These are phyloP conservation scores for Drosophila setifemur DNA, from an alignment of 1,140 invertebrate species.

Conservation along the genomic window DNA sequence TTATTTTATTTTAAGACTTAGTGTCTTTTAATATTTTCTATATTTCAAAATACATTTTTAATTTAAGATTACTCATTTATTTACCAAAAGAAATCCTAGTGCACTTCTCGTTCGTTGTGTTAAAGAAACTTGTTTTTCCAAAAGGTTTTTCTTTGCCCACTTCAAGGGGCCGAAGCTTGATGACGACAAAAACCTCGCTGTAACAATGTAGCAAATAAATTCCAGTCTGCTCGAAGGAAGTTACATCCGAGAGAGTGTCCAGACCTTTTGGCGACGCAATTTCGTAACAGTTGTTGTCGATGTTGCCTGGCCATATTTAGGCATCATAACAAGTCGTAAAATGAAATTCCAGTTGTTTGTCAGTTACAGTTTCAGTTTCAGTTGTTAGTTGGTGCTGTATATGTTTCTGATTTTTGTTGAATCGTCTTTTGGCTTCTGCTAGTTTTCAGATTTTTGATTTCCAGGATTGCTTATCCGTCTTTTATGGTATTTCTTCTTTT, in stretches of 20 bases:
- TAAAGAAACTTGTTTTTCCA: neutral
- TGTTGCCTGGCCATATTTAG: conserved; percentile 58
- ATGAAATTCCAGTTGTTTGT: conserved; percentile 52
- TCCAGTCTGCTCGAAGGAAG: conserved; percentile 39
- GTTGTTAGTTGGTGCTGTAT: conserved; percentile 12
- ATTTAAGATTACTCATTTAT: no score
- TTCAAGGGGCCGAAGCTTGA: conserved; percentile 22
- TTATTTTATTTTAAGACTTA: no score
- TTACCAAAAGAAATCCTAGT: neutral
- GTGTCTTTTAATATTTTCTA: no score
- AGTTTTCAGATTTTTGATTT: conserved; percentile 71
- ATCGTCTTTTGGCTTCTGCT: conserved; percentile 39
- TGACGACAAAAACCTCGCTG: conserved; percentile 26
- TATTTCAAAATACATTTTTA: no score
- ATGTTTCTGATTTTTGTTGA: conserved; percentile 28
- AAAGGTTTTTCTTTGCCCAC: conserved; percentile 24
- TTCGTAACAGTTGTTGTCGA: conserved; percentile 28
- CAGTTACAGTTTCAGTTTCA: conserved; percentile 19
- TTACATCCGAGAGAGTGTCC: conserved; percentile 42
- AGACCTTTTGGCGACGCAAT: conserved; percentile 66
- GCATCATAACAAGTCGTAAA: conserved; percentile 65
- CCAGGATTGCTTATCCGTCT: conserved; percentile 31
- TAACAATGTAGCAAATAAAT: conserved; percentile 58
- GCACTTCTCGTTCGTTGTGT: neutral
- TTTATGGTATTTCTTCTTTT: conserved; percentile 21